Percentiles rank a stretch among this genome's conserved stretches.
Evolutionary conservation across 2,113 vertebrate species (phyloP).

Genomic region (Chiloscyllium plagiosum): DNA sequence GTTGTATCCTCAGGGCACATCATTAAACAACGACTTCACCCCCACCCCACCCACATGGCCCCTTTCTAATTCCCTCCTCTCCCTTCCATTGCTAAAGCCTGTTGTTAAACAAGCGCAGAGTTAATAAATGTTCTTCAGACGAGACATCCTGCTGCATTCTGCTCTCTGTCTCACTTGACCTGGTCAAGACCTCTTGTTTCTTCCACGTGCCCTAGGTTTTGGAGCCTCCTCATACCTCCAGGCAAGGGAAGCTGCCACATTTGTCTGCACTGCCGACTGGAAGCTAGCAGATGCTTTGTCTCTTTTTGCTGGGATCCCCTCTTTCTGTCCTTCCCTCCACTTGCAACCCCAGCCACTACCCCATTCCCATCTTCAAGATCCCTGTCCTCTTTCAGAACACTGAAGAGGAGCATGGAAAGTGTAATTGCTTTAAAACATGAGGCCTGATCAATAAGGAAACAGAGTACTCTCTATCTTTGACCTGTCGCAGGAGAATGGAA

Average conservation of each 20-base stretch:
- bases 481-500: not conserved
- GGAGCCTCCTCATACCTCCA: not conserved
- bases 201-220: constrained; percentile 22
- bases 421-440: not conserved
- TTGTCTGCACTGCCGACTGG: not conserved
- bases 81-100: not conserved
- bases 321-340: not conserved
- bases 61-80: not conserved
- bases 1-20: not conserved
- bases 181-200: constrained; percentile 33
- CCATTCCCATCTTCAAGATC: not conserved
- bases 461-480: not conserved
- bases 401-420: not conserved
- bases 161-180: constrained; percentile 38
- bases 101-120: constrained; percentile 28
- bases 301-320: not conserved
- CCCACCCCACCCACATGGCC: not conserved
- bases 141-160: not conserved
- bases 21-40: not conserved
- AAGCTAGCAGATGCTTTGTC: constrained; percentile 2
- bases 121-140: constrained; percentile 26
- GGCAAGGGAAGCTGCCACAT: constrained; percentile 17
- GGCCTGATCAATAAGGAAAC: not conserved
- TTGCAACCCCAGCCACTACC: not conserved
- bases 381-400: not conserved